phyloP scores from a whole-genome alignment of 2,113 vertebrate genomes.

The Cyrtonyx montezumae region DNA sequence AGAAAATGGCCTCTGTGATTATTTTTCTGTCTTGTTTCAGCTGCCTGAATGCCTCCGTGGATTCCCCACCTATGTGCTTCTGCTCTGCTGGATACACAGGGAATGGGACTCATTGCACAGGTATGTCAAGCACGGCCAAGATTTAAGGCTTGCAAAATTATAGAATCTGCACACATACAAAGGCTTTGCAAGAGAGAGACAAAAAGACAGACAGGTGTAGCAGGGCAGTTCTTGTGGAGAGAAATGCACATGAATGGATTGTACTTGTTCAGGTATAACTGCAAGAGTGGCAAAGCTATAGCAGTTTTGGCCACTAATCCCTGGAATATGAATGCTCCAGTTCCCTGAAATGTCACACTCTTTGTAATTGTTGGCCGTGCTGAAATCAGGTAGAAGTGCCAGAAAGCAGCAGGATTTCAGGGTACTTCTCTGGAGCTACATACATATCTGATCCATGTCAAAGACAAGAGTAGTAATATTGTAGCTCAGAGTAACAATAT shows the following conservation, averaged over 20 bases:
- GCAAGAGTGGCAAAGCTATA: neutral
- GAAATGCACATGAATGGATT: neutral
- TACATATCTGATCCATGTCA: neutral
- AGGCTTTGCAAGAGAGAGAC: neutral
- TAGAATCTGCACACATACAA: neutral
- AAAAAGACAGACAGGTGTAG: neutral
- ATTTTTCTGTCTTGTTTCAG: constrained; percentile 75
- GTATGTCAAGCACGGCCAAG: constrained; percentile 58
- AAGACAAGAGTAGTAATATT: neutral
- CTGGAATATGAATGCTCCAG: neutral
- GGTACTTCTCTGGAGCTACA: neutral
- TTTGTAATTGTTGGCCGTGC: neutral
- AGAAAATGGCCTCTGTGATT: neutral
- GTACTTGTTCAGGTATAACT: neutral
- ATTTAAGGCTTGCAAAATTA: neutral
- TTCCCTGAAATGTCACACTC: neutral
- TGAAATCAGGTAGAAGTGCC: neutral
- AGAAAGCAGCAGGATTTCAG: neutral
- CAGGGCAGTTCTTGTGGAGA: neutral
- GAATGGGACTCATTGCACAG: constrained; percentile 89
- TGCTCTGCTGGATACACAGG: constrained; percentile 91
- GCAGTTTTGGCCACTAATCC: neutral
- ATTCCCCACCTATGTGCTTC: constrained; percentile 76
- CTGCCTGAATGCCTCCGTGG: constrained; percentile 80
- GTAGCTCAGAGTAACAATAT: neutral